Evolutionary conservation across 2,113 vertebrate species (phyloP).

Genomic region (Cyrtonyx montezumae): DNA sequence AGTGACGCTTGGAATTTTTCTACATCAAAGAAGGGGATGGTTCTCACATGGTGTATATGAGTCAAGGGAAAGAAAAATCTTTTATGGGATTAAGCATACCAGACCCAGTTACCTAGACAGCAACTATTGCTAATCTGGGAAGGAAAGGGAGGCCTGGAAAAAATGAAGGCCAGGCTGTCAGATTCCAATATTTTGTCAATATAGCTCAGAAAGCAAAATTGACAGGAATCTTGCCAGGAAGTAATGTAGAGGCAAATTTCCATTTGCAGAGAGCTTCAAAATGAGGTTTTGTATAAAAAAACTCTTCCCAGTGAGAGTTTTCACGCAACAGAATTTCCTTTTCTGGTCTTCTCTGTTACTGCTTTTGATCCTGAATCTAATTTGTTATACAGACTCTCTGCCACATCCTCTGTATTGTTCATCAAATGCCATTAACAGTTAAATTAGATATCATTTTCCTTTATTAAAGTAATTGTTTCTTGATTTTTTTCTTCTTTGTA

Average conservation of each 20-base stretch:
- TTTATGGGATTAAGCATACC: not conserved
- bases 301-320: not conserved
- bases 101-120: slow-evolving; percentile 26
- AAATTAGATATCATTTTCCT: not conserved
- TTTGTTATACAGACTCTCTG: not conserved
- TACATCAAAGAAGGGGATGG: not conserved
- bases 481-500: not conserved
- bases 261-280: not conserved
- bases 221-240: not conserved
- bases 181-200: not conserved
- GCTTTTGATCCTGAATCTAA: not conserved
- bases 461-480: not conserved
- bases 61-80: slow-evolving; percentile 3
- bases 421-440: not conserved
- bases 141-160: not conserved
- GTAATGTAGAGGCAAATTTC: not conserved
- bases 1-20: not conserved
- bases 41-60: not conserved
- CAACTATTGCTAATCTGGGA: not conserved
- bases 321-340: not conserved
- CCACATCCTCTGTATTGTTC: not conserved
- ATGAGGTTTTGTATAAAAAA: not conserved
- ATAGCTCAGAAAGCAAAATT: not conserved
- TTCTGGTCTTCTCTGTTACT: not conserved
- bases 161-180: not conserved